A percentile compares a stretch with the other conserved stretches of the same genome.
Conservation (phyloP, 2,888 invertebrate species). For the Caenorhabditis sulstoni region DNA sequence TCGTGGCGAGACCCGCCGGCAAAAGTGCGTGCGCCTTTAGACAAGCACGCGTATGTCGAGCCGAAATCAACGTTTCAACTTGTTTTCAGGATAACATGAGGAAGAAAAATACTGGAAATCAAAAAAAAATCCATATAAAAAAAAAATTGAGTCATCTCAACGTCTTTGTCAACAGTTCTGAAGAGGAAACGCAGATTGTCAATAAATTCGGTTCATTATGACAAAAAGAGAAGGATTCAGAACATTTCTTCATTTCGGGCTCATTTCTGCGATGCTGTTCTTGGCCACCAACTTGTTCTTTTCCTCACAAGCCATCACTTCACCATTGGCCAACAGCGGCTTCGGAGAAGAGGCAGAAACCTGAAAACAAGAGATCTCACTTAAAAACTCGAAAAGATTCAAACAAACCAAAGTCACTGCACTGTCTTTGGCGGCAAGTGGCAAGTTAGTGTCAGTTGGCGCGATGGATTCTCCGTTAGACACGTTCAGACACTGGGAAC, state of each 20-base stretch:
- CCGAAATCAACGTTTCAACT: background rate
- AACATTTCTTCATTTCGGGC: background rate
- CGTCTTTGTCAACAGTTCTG: background rate
- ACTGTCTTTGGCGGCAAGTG: constrained; percentile 23
- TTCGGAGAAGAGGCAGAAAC: background rate
- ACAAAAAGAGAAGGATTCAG: no score
- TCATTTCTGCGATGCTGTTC: background rate
- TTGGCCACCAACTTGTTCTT: background rate
- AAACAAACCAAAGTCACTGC: constrained; percentile 1
- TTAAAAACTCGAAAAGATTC: background rate
- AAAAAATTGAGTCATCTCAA: no score
- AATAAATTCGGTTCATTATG: background rate
- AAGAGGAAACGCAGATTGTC: background rate
- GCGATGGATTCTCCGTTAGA: constrained; percentile 35
- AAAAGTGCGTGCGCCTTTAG: constrained; percentile 54
- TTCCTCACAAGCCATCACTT: no score
- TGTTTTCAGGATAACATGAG: background rate
- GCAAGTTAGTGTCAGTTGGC: background rate
- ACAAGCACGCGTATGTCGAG: background rate
- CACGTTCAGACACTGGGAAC: background rate
- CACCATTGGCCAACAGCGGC: background rate
- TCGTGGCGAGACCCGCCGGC: constrained; percentile 46
- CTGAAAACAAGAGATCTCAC: background rate
- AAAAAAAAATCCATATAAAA: no score
- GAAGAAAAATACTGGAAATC: background rate